Percentiles rank a stretch among this genome's conserved stretches.
These are phyloP conservation scores for Lophius americanus DNA, from an alignment of 2,797 vertebrate genomes.

Conservation along the genomic window DNA sequence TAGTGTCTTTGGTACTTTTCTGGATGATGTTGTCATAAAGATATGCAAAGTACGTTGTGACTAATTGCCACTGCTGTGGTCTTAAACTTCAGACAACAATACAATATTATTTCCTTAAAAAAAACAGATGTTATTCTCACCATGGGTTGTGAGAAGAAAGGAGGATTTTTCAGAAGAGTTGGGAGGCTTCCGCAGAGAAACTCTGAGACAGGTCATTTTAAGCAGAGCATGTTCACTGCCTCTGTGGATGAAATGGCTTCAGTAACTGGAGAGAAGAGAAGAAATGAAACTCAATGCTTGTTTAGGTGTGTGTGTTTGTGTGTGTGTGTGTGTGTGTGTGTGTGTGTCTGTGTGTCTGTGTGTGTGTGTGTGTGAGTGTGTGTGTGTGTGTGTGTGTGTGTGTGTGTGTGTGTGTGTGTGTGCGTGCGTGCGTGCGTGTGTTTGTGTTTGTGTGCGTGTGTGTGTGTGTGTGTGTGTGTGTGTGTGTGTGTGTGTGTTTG, in stretches of 20 bases:
- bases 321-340: constrained; percentile 1
- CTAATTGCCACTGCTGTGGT: too few species aligned
- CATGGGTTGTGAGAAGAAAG: constrained; percentile 67
- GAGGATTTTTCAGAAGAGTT: constrained; percentile 44
- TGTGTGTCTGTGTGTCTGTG: constrained; percentile 12
- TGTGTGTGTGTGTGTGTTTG: neutral
- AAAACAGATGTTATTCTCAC: constrained; percentile 48
- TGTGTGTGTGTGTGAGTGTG: neutral
- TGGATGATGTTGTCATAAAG: neutral
- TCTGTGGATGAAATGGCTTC: constrained; percentile 15
- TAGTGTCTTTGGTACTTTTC: neutral
- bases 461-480: constrained; percentile 5
- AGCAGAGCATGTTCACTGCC: constrained; percentile 27
- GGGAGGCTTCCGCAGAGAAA: constrained; percentile 48
- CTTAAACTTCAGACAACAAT: too few species aligned
- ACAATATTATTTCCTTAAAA: neutral
- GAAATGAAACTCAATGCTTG: constrained; percentile 61
- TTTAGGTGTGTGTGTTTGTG: constrained; percentile 10
- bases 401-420: constrained; percentile 5
- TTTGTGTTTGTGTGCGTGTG: too few species aligned
- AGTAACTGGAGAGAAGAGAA: constrained; percentile 31
- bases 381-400: constrained; percentile 6
- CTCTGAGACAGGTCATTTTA: constrained; percentile 65
- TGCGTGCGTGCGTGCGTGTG: too few species aligned
- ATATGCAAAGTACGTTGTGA: neutral